phyloP scores from a whole-genome alignment of 1,140 invertebrate species.

The Zaprionus davidi region DNA sequence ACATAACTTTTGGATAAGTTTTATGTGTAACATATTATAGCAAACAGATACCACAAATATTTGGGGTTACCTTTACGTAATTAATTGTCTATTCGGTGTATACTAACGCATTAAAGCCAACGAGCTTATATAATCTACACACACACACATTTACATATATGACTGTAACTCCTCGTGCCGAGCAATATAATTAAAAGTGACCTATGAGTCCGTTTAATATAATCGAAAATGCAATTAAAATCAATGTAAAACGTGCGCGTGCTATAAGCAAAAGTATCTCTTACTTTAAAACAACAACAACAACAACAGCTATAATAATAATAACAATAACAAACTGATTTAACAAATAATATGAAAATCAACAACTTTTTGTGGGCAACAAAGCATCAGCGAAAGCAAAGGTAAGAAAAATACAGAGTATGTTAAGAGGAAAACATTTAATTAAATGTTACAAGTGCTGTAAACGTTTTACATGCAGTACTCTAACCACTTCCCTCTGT shows the following conservation, averaged over 20 bases:
- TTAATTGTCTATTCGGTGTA: conserved; percentile 42
- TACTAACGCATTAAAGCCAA: conserved; percentile 26
- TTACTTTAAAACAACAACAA: conserved; percentile 7
- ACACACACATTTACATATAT: background rate
- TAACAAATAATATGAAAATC: conserved; percentile 6
- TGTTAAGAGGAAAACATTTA: background rate
- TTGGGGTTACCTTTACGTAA: conserved; percentile 43
- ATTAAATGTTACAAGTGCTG: conserved; percentile 7
- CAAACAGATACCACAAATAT: conserved; percentile 7
- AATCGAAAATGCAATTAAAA: conserved; percentile 22
- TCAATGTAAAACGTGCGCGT: conserved; percentile 62
- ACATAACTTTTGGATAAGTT: conserved; percentile 72
- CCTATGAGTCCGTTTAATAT: background rate
- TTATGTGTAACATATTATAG: conserved; percentile 59
- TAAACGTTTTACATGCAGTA: background rate
- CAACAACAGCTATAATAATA: conserved; percentile 1
- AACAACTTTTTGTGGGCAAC: conserved; percentile 19
- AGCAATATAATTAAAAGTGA: background rate
- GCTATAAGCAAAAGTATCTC: conserved; percentile 37
- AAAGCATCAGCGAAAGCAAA: background rate
- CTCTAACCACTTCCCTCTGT: background rate
- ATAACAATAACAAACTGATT: background rate
- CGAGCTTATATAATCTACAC: background rate
- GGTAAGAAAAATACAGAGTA: conserved; percentile 17
- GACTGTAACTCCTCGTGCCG: background rate